Percentiles rank a stretch among this genome's conserved stretches.
phyloP scores from a whole-genome alignment of 2,113 vertebrate species.

The Budorcas taxicolor region DNA sequence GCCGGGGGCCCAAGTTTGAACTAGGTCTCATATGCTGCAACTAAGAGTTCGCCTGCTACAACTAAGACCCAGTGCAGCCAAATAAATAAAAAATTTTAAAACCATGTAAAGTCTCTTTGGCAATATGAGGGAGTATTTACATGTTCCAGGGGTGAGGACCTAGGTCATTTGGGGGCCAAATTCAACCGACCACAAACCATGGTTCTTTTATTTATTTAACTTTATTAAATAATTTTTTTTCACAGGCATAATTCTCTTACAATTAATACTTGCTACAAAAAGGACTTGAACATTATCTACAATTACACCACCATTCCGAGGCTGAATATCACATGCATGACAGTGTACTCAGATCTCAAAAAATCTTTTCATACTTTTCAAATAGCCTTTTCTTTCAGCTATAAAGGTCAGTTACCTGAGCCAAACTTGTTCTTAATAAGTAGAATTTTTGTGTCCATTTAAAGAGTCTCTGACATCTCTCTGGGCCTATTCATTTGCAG shows the following conservation, averaged over 20 bases:
- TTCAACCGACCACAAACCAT: neutral
- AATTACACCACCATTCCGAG: neutral
- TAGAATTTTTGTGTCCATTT: constrained; percentile 7
- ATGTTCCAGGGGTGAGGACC: neutral
- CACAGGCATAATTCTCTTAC: constrained; percentile 33
- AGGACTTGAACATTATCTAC: neutral
- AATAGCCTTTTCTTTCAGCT: constrained; percentile 11
- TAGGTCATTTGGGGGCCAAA: neutral
- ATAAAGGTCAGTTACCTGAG: neutral
- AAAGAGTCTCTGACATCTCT: neutral
- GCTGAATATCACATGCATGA: neutral
- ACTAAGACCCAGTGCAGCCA: neutral
- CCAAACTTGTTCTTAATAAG: neutral
- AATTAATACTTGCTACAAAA: neutral
- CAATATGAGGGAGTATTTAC: neutral
- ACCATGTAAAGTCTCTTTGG: neutral
- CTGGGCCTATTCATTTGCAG: neutral
- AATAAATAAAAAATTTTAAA: neutral
- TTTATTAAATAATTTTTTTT: neutral
- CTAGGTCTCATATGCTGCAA: neutral
- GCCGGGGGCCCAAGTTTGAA: neutral
- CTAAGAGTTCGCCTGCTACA: neutral
- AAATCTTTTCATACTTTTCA: constrained; percentile 20
- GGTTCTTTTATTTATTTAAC: neutral
- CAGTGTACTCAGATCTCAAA: neutral